Base-by-base conservation (phyloP, 37 sponge, comb jelly and placozoan genomes). In the Halichondria panicea region DNA sequence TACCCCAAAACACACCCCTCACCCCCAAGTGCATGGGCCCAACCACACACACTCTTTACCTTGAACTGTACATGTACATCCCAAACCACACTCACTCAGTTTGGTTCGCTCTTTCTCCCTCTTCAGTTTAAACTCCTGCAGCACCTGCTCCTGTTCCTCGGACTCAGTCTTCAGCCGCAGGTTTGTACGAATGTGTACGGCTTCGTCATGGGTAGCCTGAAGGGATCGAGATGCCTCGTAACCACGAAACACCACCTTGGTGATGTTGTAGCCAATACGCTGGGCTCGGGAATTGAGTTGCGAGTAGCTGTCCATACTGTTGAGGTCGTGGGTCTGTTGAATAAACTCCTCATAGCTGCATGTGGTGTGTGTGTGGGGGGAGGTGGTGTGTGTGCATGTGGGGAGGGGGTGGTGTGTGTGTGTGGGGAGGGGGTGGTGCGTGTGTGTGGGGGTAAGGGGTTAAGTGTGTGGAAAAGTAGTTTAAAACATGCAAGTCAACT, bases 261-360 rank as follows among this genome's bases (percentile, higher is more conserved):
- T 82, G 61, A 89, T 68, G 19, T 50, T 43, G 46, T 70, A 89
- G 41, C 94, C 90, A 60, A 94, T 94, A 37, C 69, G 70, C 46
- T 71, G 27, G 13, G 87, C 82, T 42, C 94, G 43, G 60, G 45
- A 43, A 1, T 33, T 62, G 57, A 93, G 79, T 68, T 88, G 89
- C 11, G 85, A 45, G 76, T 93, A 93, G 25, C 83, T 64, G 19
- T 80, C 76, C 45, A 89, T 42, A 18, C 43, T 68, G 82, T 77
- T 88, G 37, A 93, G 83, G 12, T 74, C 67, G 37, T 76, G 55
- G 21, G 94, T 89, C 57, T 89, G 82, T 35, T 85, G 76, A 33
- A 87, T 80, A 46, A 93, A 89, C 64, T 88, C 88, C 21, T 71
- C 84, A 52, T 92, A 92, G 53, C 89, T 87, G 66, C 32, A 50